Base-by-base conservation (phyloP, 2,888 invertebrate species). In the Autographa pulchrina region DNA sequence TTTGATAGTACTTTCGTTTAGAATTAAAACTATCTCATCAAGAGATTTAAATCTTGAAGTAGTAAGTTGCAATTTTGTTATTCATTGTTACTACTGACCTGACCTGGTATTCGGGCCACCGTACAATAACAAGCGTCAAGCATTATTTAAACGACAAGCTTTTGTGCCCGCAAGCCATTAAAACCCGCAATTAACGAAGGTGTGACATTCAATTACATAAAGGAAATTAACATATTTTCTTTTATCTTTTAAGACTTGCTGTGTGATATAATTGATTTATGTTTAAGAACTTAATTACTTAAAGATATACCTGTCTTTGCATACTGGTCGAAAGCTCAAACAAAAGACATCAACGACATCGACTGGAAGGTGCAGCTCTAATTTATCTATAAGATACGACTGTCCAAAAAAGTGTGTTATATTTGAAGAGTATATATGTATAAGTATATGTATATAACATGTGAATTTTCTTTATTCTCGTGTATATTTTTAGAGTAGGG, bases 331-430 rank as follows among this genome's bases (percentile, higher is more conserved):
- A 25, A 16, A 38, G 31, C 16, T 63, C 65, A 48, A 70, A 74
- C 48, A 78, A 78, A 77, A 77, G 74, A 74, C 75, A 70, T 70
- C 70, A 77, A 78, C 77, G 69, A 62, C 62, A 11, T 25, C 11
- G 6, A 25, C 25, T 11, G 11, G 11, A 20, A 56, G 56, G 20
- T 20, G 25, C 25, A 52, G 2, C n/a, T 16, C 43, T 48, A 6
- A 48, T 48, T 48, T 48, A 48, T n/a, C 5, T 48, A n/a, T 7
- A 48, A 25, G 25, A 25, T 25, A 2, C n/a, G 7, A 48, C 16
- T 48, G n/a, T 5, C 16, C n/a, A n/a, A n/a, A 48, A n/a, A n/a
- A n/a, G 48, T 14, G 1, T 43, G 43, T 43, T 3, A 16, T 43
- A 14, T 43, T 43, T 43, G 11, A 14, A 43, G 32, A 32, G 32